These are phyloP conservation scores for Melieria crassipennis DNA, from an alignment of 2,888 invertebrate species.

Conservation along the genomic window DNA sequence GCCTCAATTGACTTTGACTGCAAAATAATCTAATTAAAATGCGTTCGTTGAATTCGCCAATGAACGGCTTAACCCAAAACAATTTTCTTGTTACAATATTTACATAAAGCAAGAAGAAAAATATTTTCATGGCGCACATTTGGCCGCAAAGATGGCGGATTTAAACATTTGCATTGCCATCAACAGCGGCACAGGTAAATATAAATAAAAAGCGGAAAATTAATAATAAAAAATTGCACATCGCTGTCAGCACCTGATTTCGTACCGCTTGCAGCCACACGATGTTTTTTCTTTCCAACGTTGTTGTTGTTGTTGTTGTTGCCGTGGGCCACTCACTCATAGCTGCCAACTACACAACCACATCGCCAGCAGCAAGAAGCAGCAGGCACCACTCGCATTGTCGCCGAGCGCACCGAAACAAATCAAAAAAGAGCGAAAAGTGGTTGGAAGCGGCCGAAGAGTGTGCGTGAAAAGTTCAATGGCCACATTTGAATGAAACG, in stretches of 20 bases:
- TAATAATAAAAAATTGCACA: too few relatives aligned
- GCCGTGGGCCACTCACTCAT: background rate
- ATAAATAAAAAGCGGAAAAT: too few relatives aligned
- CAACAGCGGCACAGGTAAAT: too few relatives aligned
- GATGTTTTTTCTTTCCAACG: constrained; percentile 3
- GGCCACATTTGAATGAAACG: constrained; percentile 31
- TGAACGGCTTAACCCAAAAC: too few relatives aligned
- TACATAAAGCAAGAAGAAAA: too few relatives aligned
- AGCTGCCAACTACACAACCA: background rate
- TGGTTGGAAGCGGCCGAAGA: constrained; percentile 5
- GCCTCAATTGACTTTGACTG: too few relatives aligned
- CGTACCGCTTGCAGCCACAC: background rate
- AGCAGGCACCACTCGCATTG: constrained; percentile 2
- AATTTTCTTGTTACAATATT: too few relatives aligned
- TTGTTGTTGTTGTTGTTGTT: constrained; percentile 12
- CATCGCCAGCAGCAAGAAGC: constrained; percentile 7
- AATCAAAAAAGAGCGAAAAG: constrained; percentile 15
- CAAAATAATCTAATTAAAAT: too few relatives aligned
- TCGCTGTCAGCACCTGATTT: constrained; percentile 15
- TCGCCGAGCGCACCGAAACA: background rate
- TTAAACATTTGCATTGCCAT: too few relatives aligned
- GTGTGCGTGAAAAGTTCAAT: constrained; percentile 35
- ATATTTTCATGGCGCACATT: too few relatives aligned
- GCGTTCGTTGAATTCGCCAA: too few relatives aligned
- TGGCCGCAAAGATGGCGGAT: too few relatives aligned